phyloP scores from a whole-genome alignment of 2,113 vertebrate genomes.

The Perca flavescens region DNA sequence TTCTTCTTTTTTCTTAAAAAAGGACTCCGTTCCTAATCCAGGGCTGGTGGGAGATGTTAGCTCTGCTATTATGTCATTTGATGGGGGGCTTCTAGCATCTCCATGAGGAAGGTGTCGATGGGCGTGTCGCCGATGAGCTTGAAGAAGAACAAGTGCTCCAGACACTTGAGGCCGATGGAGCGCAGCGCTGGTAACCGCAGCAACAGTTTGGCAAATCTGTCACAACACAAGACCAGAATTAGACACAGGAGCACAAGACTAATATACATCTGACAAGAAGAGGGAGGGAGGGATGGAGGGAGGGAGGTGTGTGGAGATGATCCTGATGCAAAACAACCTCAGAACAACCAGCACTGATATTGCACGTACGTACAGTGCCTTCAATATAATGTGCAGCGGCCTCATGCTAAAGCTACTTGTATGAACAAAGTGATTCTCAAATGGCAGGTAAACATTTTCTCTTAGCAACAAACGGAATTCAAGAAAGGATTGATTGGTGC shows the following conservation, averaged over 20 bases:
- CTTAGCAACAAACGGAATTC: no score
- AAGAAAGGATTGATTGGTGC: no score
- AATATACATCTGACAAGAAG: not conserved
- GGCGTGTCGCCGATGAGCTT: constrained; percentile 99
- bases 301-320: not conserved
- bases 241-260: not conserved
- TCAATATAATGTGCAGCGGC: not conserved
- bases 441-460: not conserved
- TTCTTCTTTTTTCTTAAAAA: not conserved
- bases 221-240: constrained; percentile 1
- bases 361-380: no score
- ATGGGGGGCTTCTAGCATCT: constrained; percentile 98
- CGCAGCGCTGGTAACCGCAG: constrained; percentile 96
- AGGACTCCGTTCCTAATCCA: constrained; percentile 37
- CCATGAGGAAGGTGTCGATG: constrained; percentile 99
- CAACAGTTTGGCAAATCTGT: constrained; percentile 97
- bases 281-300: not conserved
- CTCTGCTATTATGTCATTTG: constrained; percentile 92
- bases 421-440: no score
- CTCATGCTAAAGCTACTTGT: no score
- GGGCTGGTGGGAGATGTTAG: constrained; percentile 14
- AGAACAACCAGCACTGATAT: not conserved
- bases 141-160: constrained; percentile 99
- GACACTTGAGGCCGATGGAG: constrained; percentile 98
- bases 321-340: not conserved